These are phyloP conservation scores for Oophaga sylvatica DNA, from an alignment of 2,797 vertebrate species.

Conservation along the genomic window DNA sequence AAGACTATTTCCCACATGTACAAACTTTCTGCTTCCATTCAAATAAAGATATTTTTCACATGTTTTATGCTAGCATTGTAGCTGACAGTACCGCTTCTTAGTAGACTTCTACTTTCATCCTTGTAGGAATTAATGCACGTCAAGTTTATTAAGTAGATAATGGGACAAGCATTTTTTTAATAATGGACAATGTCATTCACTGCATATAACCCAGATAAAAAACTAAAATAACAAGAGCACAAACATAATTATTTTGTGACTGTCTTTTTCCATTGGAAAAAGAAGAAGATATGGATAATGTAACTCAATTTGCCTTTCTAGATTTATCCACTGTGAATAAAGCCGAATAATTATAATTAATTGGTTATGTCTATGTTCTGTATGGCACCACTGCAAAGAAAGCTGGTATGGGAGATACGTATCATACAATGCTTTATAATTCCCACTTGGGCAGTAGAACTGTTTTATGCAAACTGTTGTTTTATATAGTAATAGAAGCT, in stretches of 20 bases:
- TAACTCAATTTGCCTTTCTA: background rate
- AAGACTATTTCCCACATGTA: background rate
- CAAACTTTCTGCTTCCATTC: background rate
- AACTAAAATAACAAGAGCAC: background rate
- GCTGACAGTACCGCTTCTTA: background rate
- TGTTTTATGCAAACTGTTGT: background rate
- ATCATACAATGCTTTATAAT: background rate
- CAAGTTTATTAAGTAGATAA: background rate
- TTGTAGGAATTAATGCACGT: background rate
- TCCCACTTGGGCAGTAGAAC: background rate
- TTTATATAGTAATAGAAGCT: background rate
- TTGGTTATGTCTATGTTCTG: background rate
- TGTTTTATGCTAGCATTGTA: background rate
- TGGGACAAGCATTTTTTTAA: background rate
- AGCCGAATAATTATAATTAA: background rate
- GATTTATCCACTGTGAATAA: background rate
- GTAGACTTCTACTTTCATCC: background rate
- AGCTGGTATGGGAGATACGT: background rate
- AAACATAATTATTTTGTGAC: background rate
- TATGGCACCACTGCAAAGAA: background rate
- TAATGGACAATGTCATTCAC: background rate
- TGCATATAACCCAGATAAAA: background rate
- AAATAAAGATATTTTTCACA: background rate
- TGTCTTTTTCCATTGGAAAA: background rate
- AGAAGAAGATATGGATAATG: background rate